These are phyloP conservation scores for Latrodectus hesperus DNA, from an alignment of 2,888 invertebrate species.

Conservation along the genomic window DNA sequence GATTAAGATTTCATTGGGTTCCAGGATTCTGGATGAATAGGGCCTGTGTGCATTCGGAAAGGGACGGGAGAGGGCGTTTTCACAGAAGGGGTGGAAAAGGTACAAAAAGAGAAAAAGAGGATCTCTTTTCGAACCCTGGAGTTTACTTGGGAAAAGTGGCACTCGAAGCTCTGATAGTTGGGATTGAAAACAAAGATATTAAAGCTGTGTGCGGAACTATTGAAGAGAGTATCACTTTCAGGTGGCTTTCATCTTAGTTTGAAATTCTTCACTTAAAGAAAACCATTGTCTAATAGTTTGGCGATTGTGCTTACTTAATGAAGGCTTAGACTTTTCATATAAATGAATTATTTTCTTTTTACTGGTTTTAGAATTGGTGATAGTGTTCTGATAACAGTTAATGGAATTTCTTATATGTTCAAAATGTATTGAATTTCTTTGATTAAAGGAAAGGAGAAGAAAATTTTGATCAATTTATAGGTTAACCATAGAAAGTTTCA, in stretches of 20 bases:
- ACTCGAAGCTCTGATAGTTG: conserved; percentile 45
- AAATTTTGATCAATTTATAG: too few relatives aligned
- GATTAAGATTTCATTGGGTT: conserved; percentile 65
- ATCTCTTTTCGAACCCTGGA: conserved; percentile 8
- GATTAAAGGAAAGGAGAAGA: neutral
- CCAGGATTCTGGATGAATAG: conserved; percentile 35
- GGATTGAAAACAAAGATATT: conserved; percentile 42
- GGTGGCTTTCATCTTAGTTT: conserved; percentile 6
- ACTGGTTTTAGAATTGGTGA: too few relatives aligned
- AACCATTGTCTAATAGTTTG: conserved; percentile 33
- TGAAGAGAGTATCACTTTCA: conserved; percentile 15
- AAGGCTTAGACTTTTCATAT: conserved; percentile 17
- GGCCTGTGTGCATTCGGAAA: neutral
- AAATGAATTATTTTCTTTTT: conserved; percentile 13
- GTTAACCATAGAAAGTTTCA: too few relatives aligned
- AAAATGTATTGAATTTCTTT: neutral
- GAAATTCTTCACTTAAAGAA: conserved; percentile 33
- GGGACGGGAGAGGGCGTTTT: conserved; percentile 10
- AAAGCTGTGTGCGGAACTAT: conserved; percentile 14
- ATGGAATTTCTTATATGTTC: neutral
- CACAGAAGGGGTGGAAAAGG: neutral
- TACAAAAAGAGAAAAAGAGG: conserved; percentile 10
- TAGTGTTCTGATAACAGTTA: neutral
- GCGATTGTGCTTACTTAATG: conserved; percentile 6
- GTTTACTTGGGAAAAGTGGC: conserved; percentile 48